Evolutionary conservation across 2,888 invertebrate species (phyloP).

Genomic region (Lapara coniferarum): DNA sequence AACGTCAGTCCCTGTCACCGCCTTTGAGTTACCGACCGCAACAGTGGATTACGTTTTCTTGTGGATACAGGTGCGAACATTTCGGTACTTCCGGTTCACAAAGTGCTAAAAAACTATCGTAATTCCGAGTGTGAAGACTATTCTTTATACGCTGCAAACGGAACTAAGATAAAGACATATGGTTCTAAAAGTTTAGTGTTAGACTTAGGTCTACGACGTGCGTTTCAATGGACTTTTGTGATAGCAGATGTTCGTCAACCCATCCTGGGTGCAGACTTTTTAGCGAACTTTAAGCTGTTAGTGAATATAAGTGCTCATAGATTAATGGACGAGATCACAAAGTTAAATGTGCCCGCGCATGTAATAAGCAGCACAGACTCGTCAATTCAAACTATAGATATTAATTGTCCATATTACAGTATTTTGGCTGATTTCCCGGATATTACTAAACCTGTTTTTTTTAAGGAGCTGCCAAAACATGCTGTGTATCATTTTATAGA

Average conservation of each 20-base stretch:
- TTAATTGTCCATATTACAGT: too few species aligned
- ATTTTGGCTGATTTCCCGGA: too few species aligned
- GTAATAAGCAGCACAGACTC: too few species aligned
- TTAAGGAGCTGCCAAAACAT: too few species aligned
- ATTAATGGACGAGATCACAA: background rate
- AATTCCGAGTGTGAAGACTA: too few species aligned
- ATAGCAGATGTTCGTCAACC: background rate
- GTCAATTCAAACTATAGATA: too few species aligned
- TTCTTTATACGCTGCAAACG: background rate
- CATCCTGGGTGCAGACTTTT: background rate
- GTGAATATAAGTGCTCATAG: background rate
- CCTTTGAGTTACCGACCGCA: background rate
- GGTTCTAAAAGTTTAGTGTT: background rate
- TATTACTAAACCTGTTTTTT: too few species aligned
- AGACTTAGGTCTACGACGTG: background rate
- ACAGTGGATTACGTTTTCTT: too few species aligned
- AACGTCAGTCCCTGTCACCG: conserved; percentile 1
- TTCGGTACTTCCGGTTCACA: too few species aligned
- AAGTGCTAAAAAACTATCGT: too few species aligned
- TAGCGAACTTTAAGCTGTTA: background rate
- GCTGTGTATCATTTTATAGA: background rate
- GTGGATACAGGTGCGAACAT: too few species aligned
- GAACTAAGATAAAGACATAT: background rate
- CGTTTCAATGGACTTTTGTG: background rate
- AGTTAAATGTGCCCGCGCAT: background rate